Evolutionary conservation across 1,140 invertebrate species (phyloP).

Genomic region (Drosophila grimshawi): DNA sequence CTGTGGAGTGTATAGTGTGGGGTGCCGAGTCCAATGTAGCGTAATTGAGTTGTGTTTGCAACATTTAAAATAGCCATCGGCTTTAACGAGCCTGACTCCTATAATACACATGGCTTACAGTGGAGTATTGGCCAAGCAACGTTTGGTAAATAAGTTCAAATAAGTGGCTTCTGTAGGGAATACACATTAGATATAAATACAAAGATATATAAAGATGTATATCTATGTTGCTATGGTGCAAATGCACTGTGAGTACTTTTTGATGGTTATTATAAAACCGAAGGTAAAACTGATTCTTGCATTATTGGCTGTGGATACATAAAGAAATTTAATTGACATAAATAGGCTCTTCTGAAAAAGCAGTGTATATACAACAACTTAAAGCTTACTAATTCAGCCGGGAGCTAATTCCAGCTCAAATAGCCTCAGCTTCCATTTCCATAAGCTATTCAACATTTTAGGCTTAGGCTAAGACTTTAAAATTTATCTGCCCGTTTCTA

Average conservation of each 20-base stretch:
- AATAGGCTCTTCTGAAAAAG: neutral
- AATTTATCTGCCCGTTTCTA: no score
- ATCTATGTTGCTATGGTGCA: neutral
- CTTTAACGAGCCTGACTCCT: slow-evolving; percentile 57
- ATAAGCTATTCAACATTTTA: no score
- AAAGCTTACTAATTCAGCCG: neutral
- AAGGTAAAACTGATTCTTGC: neutral
- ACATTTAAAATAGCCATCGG: slow-evolving; percentile 74
- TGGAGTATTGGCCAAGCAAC: slow-evolving; percentile 16
- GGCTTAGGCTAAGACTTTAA: no score
- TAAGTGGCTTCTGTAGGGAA: slow-evolving; percentile 7
- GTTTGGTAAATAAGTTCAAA: slow-evolving; percentile 27
- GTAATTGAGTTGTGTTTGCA: slow-evolving; percentile 79
- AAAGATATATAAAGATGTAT: neutral
- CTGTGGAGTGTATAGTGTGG: neutral
- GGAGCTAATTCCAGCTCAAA: no score
- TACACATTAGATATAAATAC: slow-evolving; percentile 8
- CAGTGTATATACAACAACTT: neutral
- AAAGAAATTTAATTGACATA: slow-evolving; percentile 1
- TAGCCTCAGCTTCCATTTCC: no score
- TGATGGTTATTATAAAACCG: neutral
- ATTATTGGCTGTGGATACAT: neutral
- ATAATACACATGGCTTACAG: slow-evolving; percentile 20
- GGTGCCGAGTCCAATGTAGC: slow-evolving; percentile 20
- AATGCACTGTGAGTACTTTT: neutral